phyloP scores from a whole-genome alignment of 2,113 vertebrate species.

The Malurus cyaneus region DNA sequence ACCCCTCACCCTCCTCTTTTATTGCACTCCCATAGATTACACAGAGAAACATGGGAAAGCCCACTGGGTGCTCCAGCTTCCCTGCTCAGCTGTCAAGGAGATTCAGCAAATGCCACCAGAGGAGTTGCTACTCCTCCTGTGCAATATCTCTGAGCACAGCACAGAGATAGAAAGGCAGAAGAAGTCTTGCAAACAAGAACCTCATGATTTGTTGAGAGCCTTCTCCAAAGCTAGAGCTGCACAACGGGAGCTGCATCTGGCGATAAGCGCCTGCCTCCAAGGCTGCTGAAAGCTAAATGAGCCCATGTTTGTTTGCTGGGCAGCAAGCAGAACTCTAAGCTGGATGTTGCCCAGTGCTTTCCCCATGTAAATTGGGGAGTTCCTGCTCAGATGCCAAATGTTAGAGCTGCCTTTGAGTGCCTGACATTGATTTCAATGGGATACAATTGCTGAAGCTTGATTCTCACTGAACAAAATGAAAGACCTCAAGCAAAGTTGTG shows the following conservation, averaged over 20 bases:
- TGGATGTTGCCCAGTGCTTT: background rate
- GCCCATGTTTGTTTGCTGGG: background rate
- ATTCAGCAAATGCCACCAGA: background rate
- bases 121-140: background rate
- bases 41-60: background rate
- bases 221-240: background rate
- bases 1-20: background rate
- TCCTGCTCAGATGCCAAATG: background rate
- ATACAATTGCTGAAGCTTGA: background rate
- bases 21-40: background rate
- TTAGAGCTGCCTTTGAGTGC: background rate
- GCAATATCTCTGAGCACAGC: background rate
- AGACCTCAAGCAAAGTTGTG: background rate
- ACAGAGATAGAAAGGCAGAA: background rate
- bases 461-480: background rate
- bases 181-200: background rate
- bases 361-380: background rate
- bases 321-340: background rate
- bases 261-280: background rate
- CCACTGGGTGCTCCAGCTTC: background rate
- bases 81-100: background rate
- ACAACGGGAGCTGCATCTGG: background rate
- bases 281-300: constrained; percentile 21
- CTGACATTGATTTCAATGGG: background rate
- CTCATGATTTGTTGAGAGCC: background rate